These are phyloP conservation scores for Morinoia aosen DNA, from an alignment of 2,888 invertebrate species.

Conservation along the genomic window DNA sequence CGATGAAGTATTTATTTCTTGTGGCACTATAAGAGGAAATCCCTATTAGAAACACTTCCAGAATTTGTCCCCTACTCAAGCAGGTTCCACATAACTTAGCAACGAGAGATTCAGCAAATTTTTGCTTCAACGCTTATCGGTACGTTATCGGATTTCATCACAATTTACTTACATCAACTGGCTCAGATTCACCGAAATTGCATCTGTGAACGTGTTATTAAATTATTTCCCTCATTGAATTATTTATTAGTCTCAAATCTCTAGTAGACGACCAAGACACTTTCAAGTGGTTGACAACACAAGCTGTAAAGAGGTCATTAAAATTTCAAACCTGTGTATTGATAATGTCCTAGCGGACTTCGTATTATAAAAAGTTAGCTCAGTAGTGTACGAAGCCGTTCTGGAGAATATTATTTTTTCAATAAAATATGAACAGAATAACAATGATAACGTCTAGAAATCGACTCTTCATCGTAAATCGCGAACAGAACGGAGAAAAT, in stretches of 20 bases:
- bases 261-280: background rate
- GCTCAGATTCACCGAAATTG: background rate
- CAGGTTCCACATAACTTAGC: background rate
- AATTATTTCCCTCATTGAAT: background rate
- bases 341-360: no score
- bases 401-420: no score
- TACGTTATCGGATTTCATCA: no score
- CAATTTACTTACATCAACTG: background rate
- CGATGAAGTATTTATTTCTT: no score
- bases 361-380: background rate
- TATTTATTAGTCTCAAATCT: background rate
- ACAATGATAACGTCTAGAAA: background rate
- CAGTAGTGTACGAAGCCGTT: no score
- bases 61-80: background rate
- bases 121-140: background rate
- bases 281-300: background rate
- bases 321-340: background rate
- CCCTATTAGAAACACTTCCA: no score
- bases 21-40: no score
- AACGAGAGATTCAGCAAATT: background rate
- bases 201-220: background rate
- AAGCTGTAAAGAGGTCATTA: background rate
- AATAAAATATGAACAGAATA: no score
- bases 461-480: background rate
- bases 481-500: background rate